Percentiles rank a stretch among this genome's conserved stretches.
phyloP scores from a whole-genome alignment of 2,888 invertebrate genomes.

The Blastobasis lacticolella region DNA sequence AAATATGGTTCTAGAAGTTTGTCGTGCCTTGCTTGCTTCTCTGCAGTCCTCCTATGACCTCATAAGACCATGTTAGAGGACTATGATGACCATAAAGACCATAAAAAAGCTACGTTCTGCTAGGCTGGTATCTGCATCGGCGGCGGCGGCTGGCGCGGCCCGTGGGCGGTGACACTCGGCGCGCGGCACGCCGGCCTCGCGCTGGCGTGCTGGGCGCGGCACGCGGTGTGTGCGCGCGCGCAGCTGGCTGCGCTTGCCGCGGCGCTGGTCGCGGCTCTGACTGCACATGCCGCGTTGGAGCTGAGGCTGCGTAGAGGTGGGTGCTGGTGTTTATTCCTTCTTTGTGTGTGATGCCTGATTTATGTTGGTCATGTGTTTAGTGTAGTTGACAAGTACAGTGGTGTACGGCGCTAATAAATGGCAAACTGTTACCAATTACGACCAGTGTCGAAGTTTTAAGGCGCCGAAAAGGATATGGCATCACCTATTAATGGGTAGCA shows the following conservation, averaged over 20 bases:
- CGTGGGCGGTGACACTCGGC: slow-evolving; percentile 66
- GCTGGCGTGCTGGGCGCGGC: slow-evolving; percentile 77
- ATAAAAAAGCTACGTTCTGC: slow-evolving; percentile 14
- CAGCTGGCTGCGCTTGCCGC: slow-evolving; percentile 56
- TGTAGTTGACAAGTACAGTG: background rate
- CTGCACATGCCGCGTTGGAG: slow-evolving; percentile 49
- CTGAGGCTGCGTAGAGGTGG: slow-evolving; percentile 37
- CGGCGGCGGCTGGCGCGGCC: slow-evolving; percentile 72
- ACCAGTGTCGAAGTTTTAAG: too few relatives aligned
- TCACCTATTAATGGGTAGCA: too few relatives aligned
- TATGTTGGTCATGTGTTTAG: background rate
- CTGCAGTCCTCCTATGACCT: too few relatives aligned
- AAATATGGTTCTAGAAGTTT: too few relatives aligned
- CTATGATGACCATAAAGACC: too few relatives aligned
- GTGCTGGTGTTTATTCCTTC: slow-evolving; percentile 2
- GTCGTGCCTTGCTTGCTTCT: too few relatives aligned
- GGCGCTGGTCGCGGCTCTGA: slow-evolving; percentile 53
- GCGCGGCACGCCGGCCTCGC: slow-evolving; percentile 73
- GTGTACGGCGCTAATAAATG: background rate
- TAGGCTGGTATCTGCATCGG: slow-evolving; percentile 56
- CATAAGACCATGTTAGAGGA: too few relatives aligned
- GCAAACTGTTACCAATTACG: too few relatives aligned
- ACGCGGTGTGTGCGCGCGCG: slow-evolving; percentile 72
- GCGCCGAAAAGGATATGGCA: too few relatives aligned
- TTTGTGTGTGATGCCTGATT: background rate